Conservation (phyloP, 2,113 vertebrate species). For the Myrmecophaga tridactyla region DNA sequence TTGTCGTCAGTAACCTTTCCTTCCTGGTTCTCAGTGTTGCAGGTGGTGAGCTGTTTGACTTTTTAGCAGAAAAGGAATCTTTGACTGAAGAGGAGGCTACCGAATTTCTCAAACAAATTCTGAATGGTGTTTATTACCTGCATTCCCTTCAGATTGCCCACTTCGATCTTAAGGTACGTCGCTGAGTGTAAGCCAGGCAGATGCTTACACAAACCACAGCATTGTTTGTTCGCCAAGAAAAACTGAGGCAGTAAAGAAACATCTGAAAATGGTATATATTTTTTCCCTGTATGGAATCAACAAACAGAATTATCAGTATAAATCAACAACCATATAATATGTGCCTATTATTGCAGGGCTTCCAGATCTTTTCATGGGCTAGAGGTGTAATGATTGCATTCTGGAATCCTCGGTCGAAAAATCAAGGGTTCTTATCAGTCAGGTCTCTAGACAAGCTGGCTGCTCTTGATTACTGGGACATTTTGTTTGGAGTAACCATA, state of each 20-base stretch:
- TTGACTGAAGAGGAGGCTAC: conserved; percentile 97
- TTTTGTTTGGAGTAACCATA: background rate
- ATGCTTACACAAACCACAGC: background rate
- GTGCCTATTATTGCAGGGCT: background rate
- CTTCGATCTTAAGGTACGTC: conserved; percentile 96
- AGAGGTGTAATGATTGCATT: background rate
- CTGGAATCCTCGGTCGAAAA: background rate
- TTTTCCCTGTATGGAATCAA: background rate
- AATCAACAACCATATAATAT: background rate
- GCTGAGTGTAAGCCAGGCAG: background rate
- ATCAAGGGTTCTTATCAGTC: background rate
- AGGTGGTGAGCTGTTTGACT: conserved; percentile 98
- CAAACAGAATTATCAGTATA: background rate
- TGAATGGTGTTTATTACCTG: conserved; percentile 97
- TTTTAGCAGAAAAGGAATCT: conserved; percentile 98
- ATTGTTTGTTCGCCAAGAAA: background rate
- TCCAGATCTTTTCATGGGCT: background rate
- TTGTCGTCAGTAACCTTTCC: conserved; percentile 27
- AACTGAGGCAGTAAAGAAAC: background rate
- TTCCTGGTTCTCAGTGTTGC: conserved; percentile 88
- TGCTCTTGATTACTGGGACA: background rate
- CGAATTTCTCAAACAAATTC: conserved; percentile 98
- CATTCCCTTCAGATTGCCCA: conserved; percentile 96
- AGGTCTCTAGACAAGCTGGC: background rate
- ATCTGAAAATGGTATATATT: background rate